These are phyloP conservation scores for Panthera uncia DNA, from an alignment of 2,113 vertebrate species.

Conservation along the genomic window DNA sequence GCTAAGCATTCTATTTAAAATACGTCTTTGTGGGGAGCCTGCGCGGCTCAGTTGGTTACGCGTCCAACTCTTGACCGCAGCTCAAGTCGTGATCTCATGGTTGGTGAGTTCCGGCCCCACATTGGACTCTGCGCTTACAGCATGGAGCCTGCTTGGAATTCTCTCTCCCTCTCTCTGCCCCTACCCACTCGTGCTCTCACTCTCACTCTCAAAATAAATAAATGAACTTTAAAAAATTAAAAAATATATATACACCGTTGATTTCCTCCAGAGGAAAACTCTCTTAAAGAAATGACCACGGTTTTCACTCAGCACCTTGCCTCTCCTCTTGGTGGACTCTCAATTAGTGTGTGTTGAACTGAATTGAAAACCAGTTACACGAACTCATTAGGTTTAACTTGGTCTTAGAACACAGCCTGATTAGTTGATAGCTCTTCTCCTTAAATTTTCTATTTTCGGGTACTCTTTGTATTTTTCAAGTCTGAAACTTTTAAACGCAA, in stretches of 20 bases:
- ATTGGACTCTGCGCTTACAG: too few species aligned
- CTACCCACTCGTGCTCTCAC: too few species aligned
- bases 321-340: background rate
- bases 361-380: conserved; percentile 10
- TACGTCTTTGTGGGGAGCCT: too few species aligned
- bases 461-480: background rate
- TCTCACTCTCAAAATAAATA: too few species aligned
- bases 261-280: background rate
- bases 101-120: too few species aligned
- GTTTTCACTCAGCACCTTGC: background rate
- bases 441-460: conserved; percentile 27
- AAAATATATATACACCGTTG: background rate
- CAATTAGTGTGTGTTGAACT: background rate
- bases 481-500: background rate
- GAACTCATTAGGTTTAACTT: background rate
- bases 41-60: too few species aligned
- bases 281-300: background rate
- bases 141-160: too few species aligned
- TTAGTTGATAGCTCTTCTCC: background rate
- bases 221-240: too few species aligned
- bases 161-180: too few species aligned
- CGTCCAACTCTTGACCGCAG: too few species aligned
- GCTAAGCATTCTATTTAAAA: background rate
- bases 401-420: background rate
- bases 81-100: too few species aligned